Conservation (phyloP, 2,888 invertebrate species). For the Antheraea assamensis region DNA sequence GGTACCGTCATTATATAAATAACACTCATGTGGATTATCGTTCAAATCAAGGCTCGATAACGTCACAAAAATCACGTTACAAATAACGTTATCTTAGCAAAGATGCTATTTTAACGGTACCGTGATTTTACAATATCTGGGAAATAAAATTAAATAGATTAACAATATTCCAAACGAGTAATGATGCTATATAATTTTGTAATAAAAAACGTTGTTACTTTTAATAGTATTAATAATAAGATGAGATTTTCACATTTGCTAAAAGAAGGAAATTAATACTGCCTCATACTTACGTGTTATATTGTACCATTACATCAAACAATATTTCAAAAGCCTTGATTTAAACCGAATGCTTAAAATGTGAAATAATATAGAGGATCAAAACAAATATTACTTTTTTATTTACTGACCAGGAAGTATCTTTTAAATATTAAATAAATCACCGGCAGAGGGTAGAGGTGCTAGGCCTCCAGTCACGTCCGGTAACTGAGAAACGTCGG, state of each 20-base stretch:
- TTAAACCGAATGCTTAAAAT: not conserved
- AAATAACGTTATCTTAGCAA: not conserved
- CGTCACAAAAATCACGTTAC: not conserved
- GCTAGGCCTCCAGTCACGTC: constrained; percentile 96
- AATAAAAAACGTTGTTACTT: no score
- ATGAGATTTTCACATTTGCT: not conserved
- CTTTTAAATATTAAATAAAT: constrained; percentile 89
- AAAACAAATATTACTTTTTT: not conserved
- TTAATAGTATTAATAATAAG: no score
- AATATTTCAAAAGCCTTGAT: not conserved
- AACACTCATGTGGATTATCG: no score
- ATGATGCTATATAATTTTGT: not conserved
- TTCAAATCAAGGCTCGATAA: not conserved
- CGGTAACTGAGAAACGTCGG: constrained; percentile 95
- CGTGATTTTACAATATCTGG: not conserved
- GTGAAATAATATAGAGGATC: not conserved
- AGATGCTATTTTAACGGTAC: not conserved
- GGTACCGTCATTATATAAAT: no score
- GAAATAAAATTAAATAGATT: not conserved
- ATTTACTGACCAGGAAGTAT: constrained; percentile 3
- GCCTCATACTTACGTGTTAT: not conserved
- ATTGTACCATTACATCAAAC: not conserved
- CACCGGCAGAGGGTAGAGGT: constrained; percentile 97
- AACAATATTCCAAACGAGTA: not conserved
- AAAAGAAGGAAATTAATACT: not conserved